Conservation (phyloP, 2,797 vertebrate genomes). For the Botia kubotai region DNA sequence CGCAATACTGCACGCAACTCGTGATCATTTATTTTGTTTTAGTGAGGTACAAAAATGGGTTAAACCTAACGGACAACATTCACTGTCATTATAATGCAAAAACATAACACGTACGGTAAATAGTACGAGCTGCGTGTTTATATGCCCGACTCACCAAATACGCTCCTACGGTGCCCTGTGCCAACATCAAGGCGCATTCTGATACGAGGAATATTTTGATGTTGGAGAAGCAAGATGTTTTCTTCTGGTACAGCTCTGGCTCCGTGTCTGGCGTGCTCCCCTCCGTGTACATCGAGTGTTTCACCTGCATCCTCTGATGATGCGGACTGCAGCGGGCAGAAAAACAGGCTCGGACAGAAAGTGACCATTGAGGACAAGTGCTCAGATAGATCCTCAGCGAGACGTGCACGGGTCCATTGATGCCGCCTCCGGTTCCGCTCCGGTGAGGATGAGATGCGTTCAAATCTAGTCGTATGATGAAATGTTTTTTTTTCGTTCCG, state of each 20-base stretch:
- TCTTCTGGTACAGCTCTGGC: conserved; percentile 75
- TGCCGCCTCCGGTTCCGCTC: conserved; percentile 32
- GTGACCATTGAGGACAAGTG: conserved; percentile 70
- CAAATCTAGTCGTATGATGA: conserved; percentile 23
- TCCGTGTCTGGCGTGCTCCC: conserved; percentile 52
- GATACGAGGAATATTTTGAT: conserved; percentile 95
- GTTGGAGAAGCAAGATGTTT: conserved; percentile 90
- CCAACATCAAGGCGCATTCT: conserved; percentile 95
- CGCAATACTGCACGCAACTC: background rate
- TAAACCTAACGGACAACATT: conserved; percentile 20
- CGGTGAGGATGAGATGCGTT: conserved; percentile 17
- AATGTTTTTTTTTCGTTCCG: conserved; percentile 1
- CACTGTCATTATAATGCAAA: conserved; percentile 34
- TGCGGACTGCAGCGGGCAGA: conserved; percentile 68
- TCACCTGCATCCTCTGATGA: conserved; percentile 60
- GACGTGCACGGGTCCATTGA: conserved; percentile 34
- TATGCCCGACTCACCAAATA: conserved; percentile 89
- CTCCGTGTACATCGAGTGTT: conserved; percentile 47
- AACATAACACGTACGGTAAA: background rate
- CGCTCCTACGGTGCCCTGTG: conserved; percentile 95
- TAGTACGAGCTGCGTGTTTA: conserved; percentile 8
- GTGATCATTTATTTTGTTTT: conserved; percentile 16
- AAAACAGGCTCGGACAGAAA: conserved; percentile 68
- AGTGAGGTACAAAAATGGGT: background rate
- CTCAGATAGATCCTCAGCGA: conserved; percentile 64